phyloP scores from a whole-genome alignment of 2,113 vertebrate species.

The Ivindomyrus marchei region DNA sequence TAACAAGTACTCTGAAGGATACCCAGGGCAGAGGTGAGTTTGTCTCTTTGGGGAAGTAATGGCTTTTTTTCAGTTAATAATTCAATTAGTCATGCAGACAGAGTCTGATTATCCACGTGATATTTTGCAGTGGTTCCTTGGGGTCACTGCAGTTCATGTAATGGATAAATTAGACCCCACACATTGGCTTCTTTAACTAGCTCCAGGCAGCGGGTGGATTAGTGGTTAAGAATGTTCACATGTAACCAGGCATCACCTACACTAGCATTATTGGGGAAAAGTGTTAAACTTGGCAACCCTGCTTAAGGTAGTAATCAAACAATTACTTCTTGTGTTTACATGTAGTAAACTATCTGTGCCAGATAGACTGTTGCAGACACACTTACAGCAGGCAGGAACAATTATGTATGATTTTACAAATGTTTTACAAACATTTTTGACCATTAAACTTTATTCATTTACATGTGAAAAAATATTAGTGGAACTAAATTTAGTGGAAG shows the following conservation, averaged over 20 bases:
- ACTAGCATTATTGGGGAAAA: background rate
- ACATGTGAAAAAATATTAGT: too few relatives aligned
- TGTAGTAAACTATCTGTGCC: too few relatives aligned
- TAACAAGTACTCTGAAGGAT: constrained; percentile 97
- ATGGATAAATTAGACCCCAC: background rate
- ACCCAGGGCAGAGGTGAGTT: constrained; percentile 86
- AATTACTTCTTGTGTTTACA: too few relatives aligned
- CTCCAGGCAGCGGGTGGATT: background rate
- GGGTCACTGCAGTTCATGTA: background rate
- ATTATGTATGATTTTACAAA: too few relatives aligned
- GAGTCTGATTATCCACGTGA: background rate
- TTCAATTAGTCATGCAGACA: background rate
- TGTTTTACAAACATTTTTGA: too few relatives aligned
- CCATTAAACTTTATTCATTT: too few relatives aligned
- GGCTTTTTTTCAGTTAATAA: background rate
- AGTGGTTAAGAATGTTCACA: background rate
- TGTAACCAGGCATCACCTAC: background rate
- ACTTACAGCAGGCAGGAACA: too few relatives aligned
- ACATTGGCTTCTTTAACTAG: background rate
- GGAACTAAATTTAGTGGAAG: too few relatives aligned
- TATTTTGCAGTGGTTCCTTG: background rate
- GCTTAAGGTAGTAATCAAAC: too few relatives aligned
- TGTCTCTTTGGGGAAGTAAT: background rate
- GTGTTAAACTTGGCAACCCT: background rate
- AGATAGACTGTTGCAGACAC: too few relatives aligned